Base-by-base conservation (phyloP, 2,797 vertebrate genomes). In the Bradypus variegatus region DNA sequence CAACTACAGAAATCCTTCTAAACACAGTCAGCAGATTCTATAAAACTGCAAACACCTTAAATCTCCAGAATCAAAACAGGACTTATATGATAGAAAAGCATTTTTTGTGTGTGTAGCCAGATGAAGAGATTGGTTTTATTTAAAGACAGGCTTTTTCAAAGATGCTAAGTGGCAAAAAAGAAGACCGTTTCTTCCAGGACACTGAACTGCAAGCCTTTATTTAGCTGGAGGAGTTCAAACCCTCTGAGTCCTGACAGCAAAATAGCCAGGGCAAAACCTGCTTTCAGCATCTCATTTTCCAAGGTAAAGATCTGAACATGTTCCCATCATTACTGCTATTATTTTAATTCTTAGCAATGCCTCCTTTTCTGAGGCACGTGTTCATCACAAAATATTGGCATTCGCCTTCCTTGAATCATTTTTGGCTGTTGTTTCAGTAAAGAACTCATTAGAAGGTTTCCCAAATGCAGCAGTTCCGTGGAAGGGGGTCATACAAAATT, bases 401-500 rank as follows among this genome's bases (percentile, higher is more conserved):
- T 87, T 91, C 31, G 4, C 93, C 96, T 96, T 96, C 91, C 93
- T 91, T 81, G 75, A 96, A 93, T 73, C 36, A 79, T 94, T 93
- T 86, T 45, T 81, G 72, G 84, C 55, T 91, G 72, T 29, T 73
- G n/a, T n/a, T 85, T 84, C 45, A 29, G 60, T 1, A 21, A 12
- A 72, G 80, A 82, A 86, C 91, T 92, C 95, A 93, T 95, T 94
- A 93, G 92, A 94, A 95, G 85, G 53, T 92, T 92, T 94, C 94
- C 73, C 18, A 1, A 96, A 95, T 86, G 95, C 96, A 95, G 96
- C 95, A 93, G 94, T 95, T 97, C 96, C 87, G 90, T 93, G 94
- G 93, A 96, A 96, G 86, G 92, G 92, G 97, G 96, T 96, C 96
- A 94, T 96, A 95, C 96, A 96, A 96, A 97, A 96, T 95, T 50